Evolutionary conservation across 2,888 invertebrate species (phyloP), one percentile per base, ranked within the genome.

Genomic region (Gastracanthus pulcherrimus): DNA sequence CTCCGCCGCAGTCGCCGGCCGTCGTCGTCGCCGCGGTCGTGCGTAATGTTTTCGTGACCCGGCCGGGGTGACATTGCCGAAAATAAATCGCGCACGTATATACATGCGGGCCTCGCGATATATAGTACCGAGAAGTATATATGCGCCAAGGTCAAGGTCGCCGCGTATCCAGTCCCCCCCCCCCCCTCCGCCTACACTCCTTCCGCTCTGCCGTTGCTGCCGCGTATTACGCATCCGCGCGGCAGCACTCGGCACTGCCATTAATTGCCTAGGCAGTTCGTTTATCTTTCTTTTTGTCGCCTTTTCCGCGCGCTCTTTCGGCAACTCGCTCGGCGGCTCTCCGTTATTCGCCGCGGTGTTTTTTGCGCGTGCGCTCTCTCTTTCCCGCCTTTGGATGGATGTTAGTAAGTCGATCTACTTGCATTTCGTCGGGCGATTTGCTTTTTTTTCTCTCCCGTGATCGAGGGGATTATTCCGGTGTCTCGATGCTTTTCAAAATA

Each of bases 91-190:
- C n/a, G n/a, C n/a, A 85, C 83, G n/a, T n/a, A n/a, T n/a, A n/a
- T 87, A 87, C 45, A 84, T 66, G 72, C 87, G 86, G 84, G 87
- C 86, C 74, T 70, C 82, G 86, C n/a, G 62, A 16, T 5, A 48
- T 48, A 86, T 86, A 85, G n/a, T n/a, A n/a, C n/a, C n/a, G 86
- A 84, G 84, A 34, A 55, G 55, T 55, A 9, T 55, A 13, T 26
- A 11, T 55, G 26, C 19, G 87, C 87, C 91, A 91, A 91, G 91
- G 91, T 88, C 87, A 89, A 89, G 89, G 89, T 87, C 88, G 86
- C 67, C 48, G 26, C n/a, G n/a, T 23, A 4, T 45, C 26, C 9
- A 41, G 38, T 41, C 26, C 29, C 34, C 19, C 34, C 29, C 29
- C 55, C 9, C 48, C n/a, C 66, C 3, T 45, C 55, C 3, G 11